Evolutionary conservation across 2,888 invertebrate species (phyloP).

Genomic region (Leptopterna dolabrata): DNA sequence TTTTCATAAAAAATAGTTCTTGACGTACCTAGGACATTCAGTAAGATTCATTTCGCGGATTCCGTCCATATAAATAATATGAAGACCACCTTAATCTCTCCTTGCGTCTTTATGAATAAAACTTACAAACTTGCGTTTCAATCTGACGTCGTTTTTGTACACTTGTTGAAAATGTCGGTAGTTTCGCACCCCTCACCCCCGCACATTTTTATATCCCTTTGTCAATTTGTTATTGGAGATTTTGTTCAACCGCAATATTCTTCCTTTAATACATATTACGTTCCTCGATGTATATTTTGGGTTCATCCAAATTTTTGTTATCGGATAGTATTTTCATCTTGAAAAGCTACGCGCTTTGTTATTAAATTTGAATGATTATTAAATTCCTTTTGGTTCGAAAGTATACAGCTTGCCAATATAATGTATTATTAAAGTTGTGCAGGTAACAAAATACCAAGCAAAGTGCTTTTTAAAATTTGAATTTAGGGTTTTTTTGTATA

Average conservation of each 20-base stretch:
- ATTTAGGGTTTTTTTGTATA: slow-evolving; percentile 3
- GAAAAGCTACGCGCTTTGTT: neutral
- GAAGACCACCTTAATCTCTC: no score
- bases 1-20: no score
- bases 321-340: neutral
- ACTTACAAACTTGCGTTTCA: no score
- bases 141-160: no score
- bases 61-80: no score
- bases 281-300: neutral
- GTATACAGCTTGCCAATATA: slow-evolving; percentile 9
- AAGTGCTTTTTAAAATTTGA: slow-evolving; percentile 23
- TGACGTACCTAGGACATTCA: no score
- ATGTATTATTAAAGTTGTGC: neutral
- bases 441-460: slow-evolving; percentile 1
- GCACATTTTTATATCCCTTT: no score
- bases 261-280: neutral
- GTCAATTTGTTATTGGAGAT: no score
- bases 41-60: no score
- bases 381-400: slow-evolving; percentile 9
- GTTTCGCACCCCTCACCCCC: no score
- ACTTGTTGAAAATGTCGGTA: no score
- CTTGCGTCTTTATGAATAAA: no score
- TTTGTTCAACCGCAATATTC: neutral
- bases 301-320: neutral
- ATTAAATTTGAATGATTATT: neutral